A percentile compares a stretch with the other conserved stretches of the same genome.
phyloP scores from a whole-genome alignment of 2,113 vertebrate genomes.

The Dromaius novaehollandiae region DNA sequence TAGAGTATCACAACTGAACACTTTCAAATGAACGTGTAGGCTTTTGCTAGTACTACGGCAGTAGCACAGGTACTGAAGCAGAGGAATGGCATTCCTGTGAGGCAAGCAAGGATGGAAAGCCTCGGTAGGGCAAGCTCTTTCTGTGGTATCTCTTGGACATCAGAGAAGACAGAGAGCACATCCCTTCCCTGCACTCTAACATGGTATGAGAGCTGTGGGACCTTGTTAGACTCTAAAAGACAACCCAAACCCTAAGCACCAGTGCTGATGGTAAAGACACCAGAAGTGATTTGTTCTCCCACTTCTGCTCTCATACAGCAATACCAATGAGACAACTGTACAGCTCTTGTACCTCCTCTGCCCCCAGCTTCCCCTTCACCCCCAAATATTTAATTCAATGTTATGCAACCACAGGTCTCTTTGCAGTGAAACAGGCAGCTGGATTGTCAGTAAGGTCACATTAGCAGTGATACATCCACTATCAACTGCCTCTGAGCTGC shows the following conservation, averaged over 20 bases:
- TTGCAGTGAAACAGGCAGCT: neutral
- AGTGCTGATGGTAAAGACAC: neutral
- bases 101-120: neutral
- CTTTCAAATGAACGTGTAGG: neutral
- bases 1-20: fast-evolving
- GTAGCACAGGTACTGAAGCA: fast-evolving
- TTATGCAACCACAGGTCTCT: neutral
- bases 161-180: neutral
- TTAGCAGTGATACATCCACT: neutral
- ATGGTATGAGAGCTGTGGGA: neutral
- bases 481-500: neutral
- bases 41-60: neutral
- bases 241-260: neutral
- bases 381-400: neutral
- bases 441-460: neutral
- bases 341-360: neutral
- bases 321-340: fast-evolving
- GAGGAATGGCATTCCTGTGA: fast-evolving
- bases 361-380: neutral
- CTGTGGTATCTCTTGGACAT: neutral
- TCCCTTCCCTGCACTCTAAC: neutral
- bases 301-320: neutral
- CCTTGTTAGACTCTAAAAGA: neutral
- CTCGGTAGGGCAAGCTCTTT: neutral
- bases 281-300: neutral